Conservation (phyloP, 1,140 invertebrate species). For the Drosophila aff. region DNA sequence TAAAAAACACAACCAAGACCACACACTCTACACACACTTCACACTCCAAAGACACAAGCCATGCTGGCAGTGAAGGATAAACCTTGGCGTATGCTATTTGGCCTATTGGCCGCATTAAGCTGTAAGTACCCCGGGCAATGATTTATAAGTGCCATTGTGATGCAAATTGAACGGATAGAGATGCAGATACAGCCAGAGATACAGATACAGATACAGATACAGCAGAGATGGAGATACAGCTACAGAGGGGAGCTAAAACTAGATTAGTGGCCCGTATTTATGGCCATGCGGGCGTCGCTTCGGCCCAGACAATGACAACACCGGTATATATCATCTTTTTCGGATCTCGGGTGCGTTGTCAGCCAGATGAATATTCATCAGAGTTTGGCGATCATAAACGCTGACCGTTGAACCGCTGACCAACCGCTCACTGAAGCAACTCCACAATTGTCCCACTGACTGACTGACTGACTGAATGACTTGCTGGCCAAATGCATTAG, state of each 20-base stretch:
- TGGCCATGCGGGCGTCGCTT: conserved; percentile 55
- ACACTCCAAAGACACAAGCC: conserved; percentile 20
- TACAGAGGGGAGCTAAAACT: conserved; percentile 50
- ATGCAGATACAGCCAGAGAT: conserved; percentile 20
- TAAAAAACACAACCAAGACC: background rate
- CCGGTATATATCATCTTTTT: conserved; percentile 75
- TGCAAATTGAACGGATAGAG: conserved; percentile 57
- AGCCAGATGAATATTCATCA: conserved; percentile 78
- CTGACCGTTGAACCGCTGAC: conserved; percentile 73
- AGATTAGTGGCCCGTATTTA: conserved; percentile 71
- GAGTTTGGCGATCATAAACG: conserved; percentile 61
- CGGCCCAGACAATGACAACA: conserved; percentile 57
- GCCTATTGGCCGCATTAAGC: conserved; percentile 79
- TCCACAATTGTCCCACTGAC: conserved; percentile 47
- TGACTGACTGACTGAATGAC: conserved; percentile 13
- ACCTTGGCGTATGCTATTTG: conserved; percentile 68
- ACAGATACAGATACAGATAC: conserved; percentile 20
- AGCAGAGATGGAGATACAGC: conserved; percentile 5
- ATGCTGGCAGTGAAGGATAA: conserved; percentile 76
- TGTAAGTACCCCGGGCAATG: conserved; percentile 76
- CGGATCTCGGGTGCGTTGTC: conserved; percentile 49
- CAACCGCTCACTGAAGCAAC: conserved; percentile 2
- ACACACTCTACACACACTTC: conserved; percentile 10
- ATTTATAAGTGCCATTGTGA: conserved; percentile 74
- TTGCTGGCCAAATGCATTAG: conserved; percentile 47